Evolutionary conservation across 2,113 vertebrate species (phyloP), one percentile per base, ranked within the genome.

Genomic region (Lophius piscatorius): DNA sequence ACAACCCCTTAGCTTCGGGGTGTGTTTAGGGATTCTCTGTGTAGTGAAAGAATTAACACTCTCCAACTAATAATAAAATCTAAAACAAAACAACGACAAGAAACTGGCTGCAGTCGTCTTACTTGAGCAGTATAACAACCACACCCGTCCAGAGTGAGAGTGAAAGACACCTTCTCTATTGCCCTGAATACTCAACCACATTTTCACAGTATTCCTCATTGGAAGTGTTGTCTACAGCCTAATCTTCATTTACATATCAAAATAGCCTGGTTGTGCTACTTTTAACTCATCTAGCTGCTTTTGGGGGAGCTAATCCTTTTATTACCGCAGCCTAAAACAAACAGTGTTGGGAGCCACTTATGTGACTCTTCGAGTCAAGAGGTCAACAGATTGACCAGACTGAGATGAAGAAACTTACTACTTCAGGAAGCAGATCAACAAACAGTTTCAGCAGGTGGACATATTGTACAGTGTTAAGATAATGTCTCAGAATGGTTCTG

Each of bases 281-380:
- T 77, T 65, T 52, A 78, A 73, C 73, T 57, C 4, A 47, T 56
- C 31, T 2, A 74, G 56, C 59, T 41, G 74, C 74, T 68, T 66
- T n/a, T 75, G 40, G 57, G 12, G 9, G 17, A 18, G 42, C 11
- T 80, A 70, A 83, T 82, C 73, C 57, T 49, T 65, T 20, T 10
- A 55, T 69, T 21, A 54, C 42, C 9, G 47, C 3, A 33, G 42
- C 38, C 44, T n/a, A 36, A 54, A 58, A 31, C 68, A 63, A 52
- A 31, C 50, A 62, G 44, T 17, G 41, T 63, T 4, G 21, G 7
- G 13, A 55, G 26, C 40, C 51, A 33, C 62, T 70, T 62, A 68
- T 12, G 31, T 57, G 65, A 58, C 29, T n/a, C n/a, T 2, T 10
- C 20, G 12, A 10, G 33, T 63, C 22, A 40, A 35, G 41, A 28